Conservation (phyloP, 2,888 invertebrate species). For the Byasa hedistus region DNA sequence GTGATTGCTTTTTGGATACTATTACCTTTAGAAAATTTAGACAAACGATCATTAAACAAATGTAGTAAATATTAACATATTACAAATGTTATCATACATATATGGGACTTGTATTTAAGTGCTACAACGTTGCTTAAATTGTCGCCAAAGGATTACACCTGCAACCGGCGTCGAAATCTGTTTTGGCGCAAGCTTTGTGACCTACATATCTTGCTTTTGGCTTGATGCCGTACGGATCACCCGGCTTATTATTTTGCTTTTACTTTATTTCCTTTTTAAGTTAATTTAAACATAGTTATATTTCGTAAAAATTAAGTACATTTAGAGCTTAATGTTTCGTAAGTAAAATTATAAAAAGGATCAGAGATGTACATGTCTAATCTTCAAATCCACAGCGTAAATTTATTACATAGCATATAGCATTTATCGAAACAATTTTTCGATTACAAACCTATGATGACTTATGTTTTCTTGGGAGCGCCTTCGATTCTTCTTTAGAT, state of each 20-base stretch:
- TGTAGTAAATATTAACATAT: not conserved
- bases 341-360: not conserved
- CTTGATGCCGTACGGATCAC: conserved; percentile 8
- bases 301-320: too few relatives aligned
- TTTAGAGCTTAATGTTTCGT: too few relatives aligned
- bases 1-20: too few relatives aligned
- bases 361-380: not conserved
- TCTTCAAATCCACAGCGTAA: not conserved
- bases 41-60: not conserved
- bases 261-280: not conserved
- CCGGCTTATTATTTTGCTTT: conserved; percentile 10
- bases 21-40: not conserved
- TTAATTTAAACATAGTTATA: too few relatives aligned
- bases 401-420: not conserved
- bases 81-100: not conserved
- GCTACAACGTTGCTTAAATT: conserved; percentile 21
- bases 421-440: conserved; percentile 14
- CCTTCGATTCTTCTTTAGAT: conserved; percentile 18
- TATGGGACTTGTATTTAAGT: conserved; percentile 2
- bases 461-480: conserved; percentile 21
- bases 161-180: conserved; percentile 23
- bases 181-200: conserved; percentile 24
- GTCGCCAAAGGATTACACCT: conserved; percentile 26
- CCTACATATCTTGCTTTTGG: conserved; percentile 20
- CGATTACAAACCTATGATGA: conserved; percentile 14